A percentile compares a stretch with the other conserved stretches of the same genome.
Evolutionary conservation across 2,888 invertebrate species (phyloP).

Genomic region (Cantharis lateralis): DNA sequence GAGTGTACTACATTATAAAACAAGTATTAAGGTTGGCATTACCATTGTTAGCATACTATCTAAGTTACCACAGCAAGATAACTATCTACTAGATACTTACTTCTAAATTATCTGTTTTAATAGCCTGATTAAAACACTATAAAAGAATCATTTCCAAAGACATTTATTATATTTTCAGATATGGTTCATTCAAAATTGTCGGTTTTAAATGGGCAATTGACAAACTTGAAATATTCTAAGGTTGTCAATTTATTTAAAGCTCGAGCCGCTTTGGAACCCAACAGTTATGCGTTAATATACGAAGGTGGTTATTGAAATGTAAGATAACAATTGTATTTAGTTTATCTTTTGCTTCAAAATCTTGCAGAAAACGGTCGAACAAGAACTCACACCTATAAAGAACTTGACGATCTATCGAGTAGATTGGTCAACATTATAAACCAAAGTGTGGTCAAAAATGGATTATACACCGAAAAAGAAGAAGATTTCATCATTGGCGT

Average conservation of each 20-base stretch:
- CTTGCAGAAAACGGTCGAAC: slow-evolving; percentile 42
- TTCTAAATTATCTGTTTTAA: too few species aligned
- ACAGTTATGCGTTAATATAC: background rate
- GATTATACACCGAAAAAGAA: slow-evolving; percentile 62
- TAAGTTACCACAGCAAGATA: too few species aligned
- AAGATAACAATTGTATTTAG: background rate
- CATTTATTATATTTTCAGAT: too few species aligned
- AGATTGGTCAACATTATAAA: slow-evolving; percentile 63
- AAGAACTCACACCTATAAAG: slow-evolving; percentile 57
- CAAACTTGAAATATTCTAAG: background rate
- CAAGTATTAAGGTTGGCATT: too few species aligned
- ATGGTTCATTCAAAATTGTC: background rate
- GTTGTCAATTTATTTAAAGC: background rate
- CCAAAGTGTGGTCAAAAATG: slow-evolving; percentile 50
- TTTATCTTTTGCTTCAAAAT: background rate
- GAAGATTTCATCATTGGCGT: slow-evolving; percentile 77
- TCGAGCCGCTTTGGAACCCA: background rate
- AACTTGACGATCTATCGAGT: slow-evolving; percentile 63
- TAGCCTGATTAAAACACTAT: too few species aligned
- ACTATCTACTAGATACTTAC: too few species aligned
- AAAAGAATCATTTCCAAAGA: too few species aligned
- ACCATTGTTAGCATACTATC: too few species aligned
- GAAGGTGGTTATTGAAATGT: background rate
- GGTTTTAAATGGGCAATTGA: background rate
- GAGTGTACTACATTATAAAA: too few species aligned